A percentile compares a stretch with the other conserved stretches of the same genome.
These are phyloP conservation scores for Masticophis lateralis DNA, from an alignment of 2,797 vertebrate genomes.

Conservation along the genomic window DNA sequence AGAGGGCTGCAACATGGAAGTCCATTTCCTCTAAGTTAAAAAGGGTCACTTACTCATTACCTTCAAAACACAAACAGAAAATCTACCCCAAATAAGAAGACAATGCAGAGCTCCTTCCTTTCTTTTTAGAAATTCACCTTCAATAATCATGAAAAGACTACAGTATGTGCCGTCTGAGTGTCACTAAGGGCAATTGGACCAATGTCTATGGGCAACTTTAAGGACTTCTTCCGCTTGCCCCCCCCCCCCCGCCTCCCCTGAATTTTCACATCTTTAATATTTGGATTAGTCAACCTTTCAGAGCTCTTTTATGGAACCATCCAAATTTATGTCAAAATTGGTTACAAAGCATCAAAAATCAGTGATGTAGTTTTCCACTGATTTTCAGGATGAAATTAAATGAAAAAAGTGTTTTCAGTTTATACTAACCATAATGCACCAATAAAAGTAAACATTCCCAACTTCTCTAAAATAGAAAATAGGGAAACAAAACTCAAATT, in stretches of 20 bases:
- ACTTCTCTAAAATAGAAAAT: neutral
- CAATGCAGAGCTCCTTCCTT: neutral
- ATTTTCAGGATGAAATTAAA: no score
- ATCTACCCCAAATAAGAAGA: neutral
- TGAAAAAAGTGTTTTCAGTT: no score
- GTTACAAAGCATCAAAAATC: neutral
- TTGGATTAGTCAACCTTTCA: neutral
- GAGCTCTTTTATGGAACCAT: neutral
- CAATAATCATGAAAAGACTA: neutral
- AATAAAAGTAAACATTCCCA: neutral
- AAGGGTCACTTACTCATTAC: neutral
- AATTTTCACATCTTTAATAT: neutral
- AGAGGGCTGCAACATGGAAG: neutral
- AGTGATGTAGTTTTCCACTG: neutral
- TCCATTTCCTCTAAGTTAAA: neutral
- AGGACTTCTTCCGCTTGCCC: neutral
- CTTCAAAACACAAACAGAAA: neutral
- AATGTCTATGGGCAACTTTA: neutral
- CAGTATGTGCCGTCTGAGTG: neutral
- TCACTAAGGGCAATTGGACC: neutral
- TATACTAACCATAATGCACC: neutral
- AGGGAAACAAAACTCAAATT: neutral
- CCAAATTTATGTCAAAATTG: neutral
- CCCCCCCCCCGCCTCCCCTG: accelerated
- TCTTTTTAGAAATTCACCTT: neutral